These are phyloP conservation scores for Lonchura striata DNA, from an alignment of 2,113 vertebrate genomes.

Conservation along the genomic window DNA sequence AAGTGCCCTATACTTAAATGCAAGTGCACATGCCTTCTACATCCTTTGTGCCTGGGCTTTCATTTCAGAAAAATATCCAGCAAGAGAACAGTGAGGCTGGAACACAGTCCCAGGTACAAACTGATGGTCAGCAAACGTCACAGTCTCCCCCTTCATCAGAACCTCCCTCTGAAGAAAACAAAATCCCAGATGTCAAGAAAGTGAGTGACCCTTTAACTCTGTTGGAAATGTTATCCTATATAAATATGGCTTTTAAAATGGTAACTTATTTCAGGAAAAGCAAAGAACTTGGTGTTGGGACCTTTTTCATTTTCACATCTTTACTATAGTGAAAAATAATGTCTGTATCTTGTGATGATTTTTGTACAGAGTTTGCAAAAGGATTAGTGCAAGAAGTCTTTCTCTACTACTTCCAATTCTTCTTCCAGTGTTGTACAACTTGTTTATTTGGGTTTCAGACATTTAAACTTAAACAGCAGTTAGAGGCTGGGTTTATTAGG, in stretches of 20 bases:
- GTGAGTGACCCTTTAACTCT: constrained; percentile 80
- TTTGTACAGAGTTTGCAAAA: not conserved
- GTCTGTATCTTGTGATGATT: not conserved
- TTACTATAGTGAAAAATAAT: not conserved
- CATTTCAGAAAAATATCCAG: constrained; percentile 83
- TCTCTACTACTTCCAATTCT: not conserved
- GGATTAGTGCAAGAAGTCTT: not conserved
- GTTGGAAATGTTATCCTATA: constrained; percentile 56
- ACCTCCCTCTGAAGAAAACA: constrained; percentile 80
- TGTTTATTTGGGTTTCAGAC: not conserved
- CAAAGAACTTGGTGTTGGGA: not conserved
- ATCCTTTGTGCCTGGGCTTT: constrained; percentile 85
- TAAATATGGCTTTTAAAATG: not conserved
- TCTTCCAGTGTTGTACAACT: not conserved
- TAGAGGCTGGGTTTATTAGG: not conserved
- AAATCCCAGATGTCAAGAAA: constrained; percentile 79
- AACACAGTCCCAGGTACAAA: constrained; percentile 83
- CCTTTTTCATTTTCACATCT: not conserved
- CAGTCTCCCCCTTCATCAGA: constrained; percentile 80
- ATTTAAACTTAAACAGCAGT: not conserved
- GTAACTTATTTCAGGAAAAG: not conserved
- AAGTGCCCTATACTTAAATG: constrained; percentile 59
- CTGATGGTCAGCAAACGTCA: constrained; percentile 79
- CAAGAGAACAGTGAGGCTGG: constrained; percentile 82
- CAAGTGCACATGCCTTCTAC: constrained; percentile 75